Base-by-base conservation (phyloP, 2,888 invertebrate genomes). In the Ischnura elegans region DNA sequence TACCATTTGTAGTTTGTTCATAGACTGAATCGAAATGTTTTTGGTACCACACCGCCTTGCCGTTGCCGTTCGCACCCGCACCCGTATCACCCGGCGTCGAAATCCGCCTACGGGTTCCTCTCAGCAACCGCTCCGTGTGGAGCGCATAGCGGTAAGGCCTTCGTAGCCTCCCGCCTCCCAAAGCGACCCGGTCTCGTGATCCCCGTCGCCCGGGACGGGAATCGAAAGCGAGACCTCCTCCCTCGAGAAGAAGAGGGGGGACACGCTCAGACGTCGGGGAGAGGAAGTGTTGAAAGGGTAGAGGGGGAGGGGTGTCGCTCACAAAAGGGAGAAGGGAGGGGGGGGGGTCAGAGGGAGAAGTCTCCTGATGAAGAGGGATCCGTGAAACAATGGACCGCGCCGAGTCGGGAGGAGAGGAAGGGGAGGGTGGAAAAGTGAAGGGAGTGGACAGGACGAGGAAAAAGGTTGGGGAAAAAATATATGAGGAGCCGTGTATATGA, bases 401-500 rank as follows among this genome's bases (percentile, higher is more conserved):
- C n/a, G 42, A 86, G 43, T 42, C 25, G 45, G 45, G 86, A 86
- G 86, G 5, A n/a, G 86, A 86, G 1, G 86, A 45, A 43, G 36
- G 84, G 76, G 29, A n/a, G n/a, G n/a, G 21, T 36, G 42, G n/a
- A 86, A 25, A 66, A 66, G 29, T 66, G 13, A 66, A 66, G n/a
- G 66, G 66, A 66, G 66, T 45, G 66, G 86, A 86, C 86, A 25
- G 21, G 86, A 45, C 43, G 43, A 66, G 86, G 45, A 86, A 43
- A 19, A 86, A 25, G 43, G 86, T 5, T 45, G 86, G n/a, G 45
- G 21, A 5, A 8, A 45, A 21, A 45, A 45, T 25, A 5, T 43
- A 25, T 29, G 36, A 86, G 86, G 25, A 25, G 36, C 45, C 25
- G 25, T 21, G 25, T 21, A 42, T 0, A 5, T 45, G 86, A 6